Percentiles rank a stretch among this genome's conserved stretches.
phyloP scores from a whole-genome alignment of 2,113 vertebrate species.

The Myiozetetes cayanensis region DNA sequence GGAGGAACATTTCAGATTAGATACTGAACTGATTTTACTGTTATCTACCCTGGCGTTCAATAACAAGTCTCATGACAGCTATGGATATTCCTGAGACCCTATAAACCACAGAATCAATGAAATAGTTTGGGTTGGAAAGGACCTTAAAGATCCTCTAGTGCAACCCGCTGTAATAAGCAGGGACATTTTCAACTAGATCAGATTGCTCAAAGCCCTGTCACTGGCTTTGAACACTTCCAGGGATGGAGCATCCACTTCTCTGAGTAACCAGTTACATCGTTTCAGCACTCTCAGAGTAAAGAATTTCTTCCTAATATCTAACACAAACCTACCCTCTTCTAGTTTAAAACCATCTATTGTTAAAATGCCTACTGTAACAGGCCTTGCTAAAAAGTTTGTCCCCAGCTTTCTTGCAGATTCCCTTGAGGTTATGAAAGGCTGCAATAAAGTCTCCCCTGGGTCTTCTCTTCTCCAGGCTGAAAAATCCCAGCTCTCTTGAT shows the following conservation, averaged over 20 bases:
- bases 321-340: not conserved
- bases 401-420: no score
- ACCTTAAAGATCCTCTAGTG: not conserved
- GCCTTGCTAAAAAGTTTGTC: not conserved
- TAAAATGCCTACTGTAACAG: not conserved
- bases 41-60: not conserved
- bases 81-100: not conserved
- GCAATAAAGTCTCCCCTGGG: not conserved
- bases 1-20: not conserved
- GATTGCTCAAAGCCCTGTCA: not conserved
- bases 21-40: not conserved
- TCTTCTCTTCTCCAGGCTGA: not conserved
- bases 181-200: not conserved
- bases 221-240: not conserved
- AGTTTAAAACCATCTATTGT: not conserved
- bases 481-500: not conserved
- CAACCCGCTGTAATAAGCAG: fast-evolving
- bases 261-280: not conserved
- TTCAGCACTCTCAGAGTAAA: not conserved
- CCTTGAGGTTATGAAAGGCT: not conserved
- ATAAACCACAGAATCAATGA: not conserved
- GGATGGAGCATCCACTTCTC: not conserved
- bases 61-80: not conserved
- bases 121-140: not conserved
- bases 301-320: not conserved